Evolutionary conservation across 2,888 invertebrate genomes (phyloP).

Genomic region (Calliphora vomitoria): DNA sequence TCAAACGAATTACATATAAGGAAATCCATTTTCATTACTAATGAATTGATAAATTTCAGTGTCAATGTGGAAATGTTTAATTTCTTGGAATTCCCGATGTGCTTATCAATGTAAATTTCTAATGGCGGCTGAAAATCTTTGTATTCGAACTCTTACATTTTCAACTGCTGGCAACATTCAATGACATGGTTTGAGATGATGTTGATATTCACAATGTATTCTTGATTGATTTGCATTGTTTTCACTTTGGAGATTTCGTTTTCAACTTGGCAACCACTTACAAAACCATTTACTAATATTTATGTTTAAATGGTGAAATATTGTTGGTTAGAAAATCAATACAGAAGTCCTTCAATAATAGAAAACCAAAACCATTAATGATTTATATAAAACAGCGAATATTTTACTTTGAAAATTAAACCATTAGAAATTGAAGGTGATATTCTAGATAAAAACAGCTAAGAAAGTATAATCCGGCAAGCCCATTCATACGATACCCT

Average conservation of each 20-base stretch:
- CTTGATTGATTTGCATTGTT: slow-evolving; percentile 19
- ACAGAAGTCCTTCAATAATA: neutral
- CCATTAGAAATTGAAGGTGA: neutral
- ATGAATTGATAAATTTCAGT: neutral
- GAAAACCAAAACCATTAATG: neutral
- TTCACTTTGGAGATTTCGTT: neutral
- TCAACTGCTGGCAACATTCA: neutral
- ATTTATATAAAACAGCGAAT: neutral
- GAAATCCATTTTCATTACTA: neutral
- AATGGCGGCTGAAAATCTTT: neutral
- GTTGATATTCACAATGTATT: neutral
- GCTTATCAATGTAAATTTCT: neutral
- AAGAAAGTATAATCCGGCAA: no score
- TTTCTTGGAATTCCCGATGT: neutral
- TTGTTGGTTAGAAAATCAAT: neutral
- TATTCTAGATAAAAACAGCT: no score
- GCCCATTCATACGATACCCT: no score
- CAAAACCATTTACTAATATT: neutral
- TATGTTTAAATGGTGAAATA: neutral
- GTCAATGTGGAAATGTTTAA: neutral
- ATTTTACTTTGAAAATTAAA: no score
- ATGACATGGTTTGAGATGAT: neutral
- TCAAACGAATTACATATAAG: neutral
- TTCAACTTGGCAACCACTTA: neutral
- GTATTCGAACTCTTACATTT: neutral